Evolutionary conservation across 2,113 vertebrate species (phyloP).

Genomic region (human): GRCh38 chr16:29169001-29169500

Average conservation of each 20-base stretch:
- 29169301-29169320: too few relatives aligned
- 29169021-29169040: neutral
- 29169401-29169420: rapidly evolving
- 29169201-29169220: neutral
- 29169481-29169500: too few relatives aligned
- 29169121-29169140: neutral
- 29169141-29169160: neutral
- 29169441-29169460: too few relatives aligned
- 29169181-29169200: neutral
- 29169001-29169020: rapidly evolving
- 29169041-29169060: rapidly evolving
- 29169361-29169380: neutral
- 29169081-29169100: rapidly evolving
- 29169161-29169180: neutral
- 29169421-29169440: rapidly evolving
- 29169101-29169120: rapidly evolving
- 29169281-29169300: neutral
- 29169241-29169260: too few relatives aligned
- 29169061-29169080: rapidly evolving
- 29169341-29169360: neutral
- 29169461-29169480: neutral
- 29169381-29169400: too few relatives aligned
- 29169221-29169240: neutral
- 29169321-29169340: too few relatives aligned
- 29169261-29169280: neutral